A percentile compares a stretch with the other conserved stretches of the same genome.
These are phyloP conservation scores for Acipenser ruthenus DNA, from an alignment of 2,797 vertebrate species.

Conservation along the genomic window DNA sequence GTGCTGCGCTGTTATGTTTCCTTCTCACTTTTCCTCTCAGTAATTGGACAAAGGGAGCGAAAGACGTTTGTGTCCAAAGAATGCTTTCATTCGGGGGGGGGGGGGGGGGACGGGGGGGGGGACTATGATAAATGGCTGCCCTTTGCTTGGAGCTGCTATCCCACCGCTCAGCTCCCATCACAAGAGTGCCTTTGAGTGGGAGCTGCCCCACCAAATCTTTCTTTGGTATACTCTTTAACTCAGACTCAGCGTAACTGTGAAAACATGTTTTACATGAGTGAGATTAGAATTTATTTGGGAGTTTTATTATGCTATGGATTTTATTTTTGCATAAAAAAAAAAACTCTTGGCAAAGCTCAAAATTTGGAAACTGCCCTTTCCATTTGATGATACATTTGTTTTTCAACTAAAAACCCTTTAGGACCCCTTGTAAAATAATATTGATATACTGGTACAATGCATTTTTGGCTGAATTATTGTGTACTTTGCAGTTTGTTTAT, in stretches of 20 bases:
- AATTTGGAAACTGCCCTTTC: no score
- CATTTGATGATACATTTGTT: no score
- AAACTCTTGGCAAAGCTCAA: no score
- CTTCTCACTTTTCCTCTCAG: slow-evolving; percentile 77
- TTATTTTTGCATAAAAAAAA: no score
- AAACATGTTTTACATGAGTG: background rate
- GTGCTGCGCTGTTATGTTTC: slow-evolving; percentile 68
- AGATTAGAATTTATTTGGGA: no score
- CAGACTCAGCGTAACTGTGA: slow-evolving; percentile 31
- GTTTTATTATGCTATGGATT: no score
- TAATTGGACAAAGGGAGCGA: slow-evolving; percentile 82
- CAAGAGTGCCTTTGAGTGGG: slow-evolving; percentile 64
- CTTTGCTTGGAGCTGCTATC: slow-evolving; percentile 72
- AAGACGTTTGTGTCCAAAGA: slow-evolving; percentile 82
- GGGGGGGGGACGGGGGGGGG: slow-evolving; percentile 57
- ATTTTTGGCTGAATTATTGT: no score
- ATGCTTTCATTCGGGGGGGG: slow-evolving; percentile 83
- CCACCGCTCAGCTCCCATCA: slow-evolving; percentile 67
- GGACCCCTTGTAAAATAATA: no score
- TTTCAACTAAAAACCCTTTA: no score
- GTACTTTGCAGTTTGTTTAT: no score
- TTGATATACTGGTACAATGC: no score
- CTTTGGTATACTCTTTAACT: slow-evolving; percentile 57
- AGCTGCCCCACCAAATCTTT: slow-evolving; percentile 61
- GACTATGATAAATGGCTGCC: slow-evolving; percentile 89